Evolutionary conservation across 2,888 invertebrate species (phyloP), one percentile per base, ranked within the genome.

Genomic region (Cotesia congregata): DNA sequence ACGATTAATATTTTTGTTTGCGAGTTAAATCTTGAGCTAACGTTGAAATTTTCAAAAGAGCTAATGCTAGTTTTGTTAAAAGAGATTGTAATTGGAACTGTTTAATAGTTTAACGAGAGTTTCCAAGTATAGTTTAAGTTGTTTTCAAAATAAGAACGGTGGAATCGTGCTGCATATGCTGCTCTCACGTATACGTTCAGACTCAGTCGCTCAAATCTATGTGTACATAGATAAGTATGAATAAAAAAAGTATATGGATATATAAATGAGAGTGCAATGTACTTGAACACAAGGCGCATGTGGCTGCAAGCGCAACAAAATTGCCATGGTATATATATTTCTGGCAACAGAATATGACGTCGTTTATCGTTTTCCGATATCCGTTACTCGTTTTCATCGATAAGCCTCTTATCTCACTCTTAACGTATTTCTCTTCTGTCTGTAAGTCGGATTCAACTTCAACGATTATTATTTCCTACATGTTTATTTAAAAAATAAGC

Each of bases 371-470:
- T 79, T 78, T 79, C 75, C 78, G 68, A 79, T 80, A 81, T 79
- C 78, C 77, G 72, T 17, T 50, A 50, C 50, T 77, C 73, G 78
- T 78, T 78, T 77, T 80, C 75, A 77, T 78, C 78, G 78, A 78
- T 81, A 78, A 80, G 79, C 80, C 72, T 76, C 79, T 81, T 80
- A 81, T 80, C 81, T 78, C 74, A 69, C 72, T 69, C 65, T 71
- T 69, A 59, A 62, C 76, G 72, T 68, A 67, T 73, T 69, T 71
- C 72, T 72, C 70, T 72, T 75, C 74, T 75, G 67, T 76, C 72
- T 65, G 68, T 69, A 64, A 68, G 69, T 73, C 69, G 62, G 50
- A 72, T 73, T 69, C 69, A 59, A 65, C 60, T 50, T 59, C 69
- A 12, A 17, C 65, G 64, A 59, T 59, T 77, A 77, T 76, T 64